phyloP scores from a whole-genome alignment of 2,113 vertebrate species.

The Lophochroa leadbeateri region DNA sequence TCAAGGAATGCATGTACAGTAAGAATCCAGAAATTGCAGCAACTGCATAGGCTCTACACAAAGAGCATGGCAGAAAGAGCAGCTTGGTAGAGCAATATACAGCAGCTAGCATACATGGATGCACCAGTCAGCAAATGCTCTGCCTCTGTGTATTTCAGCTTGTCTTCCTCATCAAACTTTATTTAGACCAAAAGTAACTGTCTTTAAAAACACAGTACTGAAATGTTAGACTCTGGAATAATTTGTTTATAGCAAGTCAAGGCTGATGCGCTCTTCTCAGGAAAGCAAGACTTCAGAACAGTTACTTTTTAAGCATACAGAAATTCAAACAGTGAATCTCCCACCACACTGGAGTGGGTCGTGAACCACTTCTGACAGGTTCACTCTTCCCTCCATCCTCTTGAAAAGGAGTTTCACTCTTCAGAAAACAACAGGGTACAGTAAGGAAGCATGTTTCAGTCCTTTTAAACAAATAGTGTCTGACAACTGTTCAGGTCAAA shows the following conservation, averaged over 20 bases:
- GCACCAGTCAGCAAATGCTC: not conserved
- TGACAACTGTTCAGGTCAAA: not conserved
- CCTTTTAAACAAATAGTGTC: not conserved
- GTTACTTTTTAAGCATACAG: not conserved
- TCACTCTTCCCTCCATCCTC: not conserved
- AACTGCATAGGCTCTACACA: accelerated
- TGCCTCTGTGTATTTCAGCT: not conserved
- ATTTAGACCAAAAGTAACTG: not conserved
- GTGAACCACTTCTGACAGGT: not conserved
- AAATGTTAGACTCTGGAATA: not conserved
- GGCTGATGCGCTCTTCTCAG: not conserved
- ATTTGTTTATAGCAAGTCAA: not conserved
- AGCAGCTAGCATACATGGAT: not conserved
- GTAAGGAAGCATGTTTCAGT: not conserved
- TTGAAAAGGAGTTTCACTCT: not conserved
- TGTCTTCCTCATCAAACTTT: not conserved
- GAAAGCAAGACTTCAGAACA: not conserved
- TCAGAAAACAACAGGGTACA: accelerated
- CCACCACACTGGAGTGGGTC: not conserved
- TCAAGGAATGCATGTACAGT: not conserved
- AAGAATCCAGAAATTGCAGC: not conserved
- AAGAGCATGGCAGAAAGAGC: not conserved
- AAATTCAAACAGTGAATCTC: not conserved
- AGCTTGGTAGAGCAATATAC: not conserved
- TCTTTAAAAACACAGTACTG: not conserved